Base-by-base conservation (phyloP, 2,113 vertebrate species). In the Nesogale talazaci region DNA sequence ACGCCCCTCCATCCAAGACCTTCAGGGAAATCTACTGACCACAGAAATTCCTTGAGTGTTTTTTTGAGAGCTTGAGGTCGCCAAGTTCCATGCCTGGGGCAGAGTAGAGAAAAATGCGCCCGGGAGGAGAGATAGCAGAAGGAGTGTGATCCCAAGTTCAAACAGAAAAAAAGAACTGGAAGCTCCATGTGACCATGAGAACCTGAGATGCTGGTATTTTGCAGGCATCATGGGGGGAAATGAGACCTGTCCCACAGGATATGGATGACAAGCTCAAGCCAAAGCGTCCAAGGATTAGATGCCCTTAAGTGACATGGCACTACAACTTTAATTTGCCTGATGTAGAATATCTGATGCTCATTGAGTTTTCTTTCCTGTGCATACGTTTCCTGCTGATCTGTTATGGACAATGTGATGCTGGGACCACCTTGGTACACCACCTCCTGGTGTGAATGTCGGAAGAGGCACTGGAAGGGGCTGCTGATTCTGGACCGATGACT, bases 391-490 rank as follows among this genome's bases (percentile, higher is more conserved):
- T 40, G 81, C 52, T 16, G 61, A 59, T 5, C 59, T n/a, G 46
- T 3, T 75, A 4, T 19, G 74, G 81, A 34, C 42, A 52, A 1
- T 6, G 61, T 19, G 36, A 2, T 34, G 57, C 27, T 1, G 46
- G 80, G 93, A 89, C 86, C 78, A 94, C 65, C 84, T 80, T 70
- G 84, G 36, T 93, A 78, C 17, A 8, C n/a, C 11, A 42, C 34
- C 57, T 94, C 70, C 94, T 84, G 76, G 82, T 56, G 67, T 61
- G 85, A 90, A 57, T 88, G 85, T 92, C 38, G 16, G 89, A 91
- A 77, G 70, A 94, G 65, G 57, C 11, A 46, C 77, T 94, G 31
- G 63, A 81, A 86, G 52, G 40, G n/a, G 56, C 36, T 90, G 46
- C 75, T 91, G 89, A 83, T 90, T 94, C 56, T 92, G 88, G 70